phyloP scores from a whole-genome alignment of 1,140 invertebrate species.

The Gryllus bimaculatus region DNA sequence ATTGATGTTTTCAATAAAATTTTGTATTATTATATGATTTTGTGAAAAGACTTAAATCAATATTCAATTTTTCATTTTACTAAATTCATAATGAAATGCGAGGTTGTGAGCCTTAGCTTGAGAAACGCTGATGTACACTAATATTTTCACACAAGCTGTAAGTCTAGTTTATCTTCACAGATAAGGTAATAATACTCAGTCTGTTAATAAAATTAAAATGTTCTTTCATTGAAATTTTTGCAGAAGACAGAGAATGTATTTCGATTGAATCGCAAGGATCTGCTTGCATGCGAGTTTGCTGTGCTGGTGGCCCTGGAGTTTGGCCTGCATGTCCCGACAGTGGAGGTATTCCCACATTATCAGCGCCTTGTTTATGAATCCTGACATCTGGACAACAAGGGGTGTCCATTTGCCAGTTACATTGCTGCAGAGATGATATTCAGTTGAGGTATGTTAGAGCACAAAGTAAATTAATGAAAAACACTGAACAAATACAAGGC shows the following conservation, averaged over 20 bases:
- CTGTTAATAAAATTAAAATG: not conserved
- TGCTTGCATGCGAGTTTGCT: slow-evolving; percentile 86
- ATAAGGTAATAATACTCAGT: not conserved
- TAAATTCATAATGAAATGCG: too few species aligned
- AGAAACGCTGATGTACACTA: not conserved
- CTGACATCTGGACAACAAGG: slow-evolving; percentile 39
- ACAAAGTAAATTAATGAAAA: not conserved
- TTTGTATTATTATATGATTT: too few species aligned
- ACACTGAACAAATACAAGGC: too few species aligned
- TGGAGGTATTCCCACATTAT: slow-evolving; percentile 90
- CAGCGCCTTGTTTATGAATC: slow-evolving; percentile 84
- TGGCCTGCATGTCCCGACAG: slow-evolving; percentile 80
- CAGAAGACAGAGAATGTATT: slow-evolving; percentile 85
- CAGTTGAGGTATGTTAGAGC: not conserved
- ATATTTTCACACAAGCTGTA: not conserved
- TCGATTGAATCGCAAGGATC: slow-evolving; percentile 81
- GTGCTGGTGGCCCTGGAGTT: slow-evolving; percentile 91
- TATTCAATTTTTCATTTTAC: too few species aligned
- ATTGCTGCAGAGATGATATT: not conserved
- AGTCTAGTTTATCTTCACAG: not conserved
- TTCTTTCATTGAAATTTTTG: slow-evolving; percentile 26
- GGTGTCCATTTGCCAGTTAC: not conserved
- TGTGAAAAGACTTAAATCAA: too few species aligned
- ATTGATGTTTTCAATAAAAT: too few species aligned
- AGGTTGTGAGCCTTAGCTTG: not conserved